phyloP scores from a whole-genome alignment of 2,888 invertebrate species.

The Temnothorax rugatulus region DNA sequence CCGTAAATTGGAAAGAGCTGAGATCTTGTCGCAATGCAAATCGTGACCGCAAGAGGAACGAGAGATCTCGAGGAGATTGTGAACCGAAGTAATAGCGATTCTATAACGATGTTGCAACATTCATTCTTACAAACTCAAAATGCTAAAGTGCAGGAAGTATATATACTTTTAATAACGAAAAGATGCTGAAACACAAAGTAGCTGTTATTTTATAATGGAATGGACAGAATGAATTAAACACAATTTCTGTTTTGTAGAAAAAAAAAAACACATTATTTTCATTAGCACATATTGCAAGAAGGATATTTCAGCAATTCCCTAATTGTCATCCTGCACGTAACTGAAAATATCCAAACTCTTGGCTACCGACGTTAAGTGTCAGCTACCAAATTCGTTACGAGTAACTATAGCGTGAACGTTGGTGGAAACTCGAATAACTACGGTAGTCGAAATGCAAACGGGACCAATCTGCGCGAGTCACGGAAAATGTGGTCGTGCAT shows the following conservation, averaged over 20 bases:
- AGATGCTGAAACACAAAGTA: neutral
- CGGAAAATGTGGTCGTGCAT: conserved; percentile 49
- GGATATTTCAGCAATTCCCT: neutral
- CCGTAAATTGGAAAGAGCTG: neutral
- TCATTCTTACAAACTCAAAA: neutral
- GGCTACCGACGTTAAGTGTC: neutral
- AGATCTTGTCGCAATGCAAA: neutral
- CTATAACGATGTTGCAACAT: neutral
- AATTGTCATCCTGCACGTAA: neutral
- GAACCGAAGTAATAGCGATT: neutral
- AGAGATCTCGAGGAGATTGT: neutral
- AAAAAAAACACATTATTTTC: neutral
- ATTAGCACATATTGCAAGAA: neutral
- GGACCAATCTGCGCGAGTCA: conserved; percentile 8
- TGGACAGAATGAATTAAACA: neutral
- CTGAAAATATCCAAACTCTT: neutral
- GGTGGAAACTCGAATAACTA: conserved; percentile 7
- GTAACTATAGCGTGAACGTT: neutral
- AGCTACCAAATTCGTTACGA: conserved; percentile 2
- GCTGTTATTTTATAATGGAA: neutral
- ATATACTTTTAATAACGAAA: neutral
- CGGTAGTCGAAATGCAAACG: conserved; percentile 24
- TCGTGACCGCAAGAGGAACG: neutral
- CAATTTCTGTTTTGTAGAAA: neutral
- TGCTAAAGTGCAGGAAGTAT: neutral